Base-by-base conservation (phyloP, 2,113 vertebrate species). In the Illadopsis cleaveri region DNA sequence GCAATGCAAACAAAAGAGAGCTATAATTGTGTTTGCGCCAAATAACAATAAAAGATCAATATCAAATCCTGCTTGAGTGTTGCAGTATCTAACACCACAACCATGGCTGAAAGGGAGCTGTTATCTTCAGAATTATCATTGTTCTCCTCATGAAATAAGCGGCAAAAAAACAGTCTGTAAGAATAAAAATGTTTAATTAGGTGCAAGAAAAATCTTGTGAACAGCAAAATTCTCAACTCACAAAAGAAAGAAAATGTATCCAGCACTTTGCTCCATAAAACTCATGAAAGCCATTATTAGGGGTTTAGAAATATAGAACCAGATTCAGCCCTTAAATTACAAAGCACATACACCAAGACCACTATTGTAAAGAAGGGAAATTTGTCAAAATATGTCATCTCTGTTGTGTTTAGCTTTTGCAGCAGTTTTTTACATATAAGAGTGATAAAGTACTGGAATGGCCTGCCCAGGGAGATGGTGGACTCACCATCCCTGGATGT, bases 21-120 rank as follows among this genome's bases (percentile, higher is more conserved):
- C 20, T 90, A 45, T 76, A 93, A 96, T 96, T 97, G 65, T 68
- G 31, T 89, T 83, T 97, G 82, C 65, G 53, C 61, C 60, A 95
- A 92, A 93, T 93, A 93, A 81, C 22, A 37, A 53, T 75, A 89
- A 53, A 95, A 93, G 40, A 84, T 92, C 92, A 71, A 75, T 83
- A 93, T 57, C 31, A 31, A 38, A 65, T 68, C 79, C 62, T 88
- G 18, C 33, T 75, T 71, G 66, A 62, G 20, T 75, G 44, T 58
- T 83, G 42, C 18, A 86, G 20, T 87, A 83, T 35, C 62, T 89
- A 96, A 75, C 40, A 87, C 40, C 38, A 62, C 38, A 73, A 11
- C 37, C 68, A 42, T 22, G 89, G 44, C 56, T 93, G 22, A 83
- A 66, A 90, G 16, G 65, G 71, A 70, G 22, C 40, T 88, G 56